Base-by-base conservation (phyloP, 2,113 vertebrate species). In the Megaleporinus macrocephalus region DNA sequence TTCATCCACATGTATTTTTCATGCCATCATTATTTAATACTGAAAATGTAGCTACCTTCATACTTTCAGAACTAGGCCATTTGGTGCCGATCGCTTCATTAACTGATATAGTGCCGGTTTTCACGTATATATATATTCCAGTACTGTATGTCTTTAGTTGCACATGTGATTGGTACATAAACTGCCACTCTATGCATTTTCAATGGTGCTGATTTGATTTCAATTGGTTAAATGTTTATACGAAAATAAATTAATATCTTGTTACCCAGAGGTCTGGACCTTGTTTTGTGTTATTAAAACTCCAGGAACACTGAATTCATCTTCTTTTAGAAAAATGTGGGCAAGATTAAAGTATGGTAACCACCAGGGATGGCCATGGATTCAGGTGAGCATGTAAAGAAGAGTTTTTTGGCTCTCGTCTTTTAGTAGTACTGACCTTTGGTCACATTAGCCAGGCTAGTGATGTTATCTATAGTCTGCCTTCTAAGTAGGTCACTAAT, bases 151-250 rank as follows among this genome's bases (percentile, higher is more conserved):
- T 90, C 90, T 89, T 85, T 91, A 92, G 89, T 93, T 93, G 92
- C 94, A 93, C 92, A 93, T 81, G 75, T 93, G 90, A 93, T 90
- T 92, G 90, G 88, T 90, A 90, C 88, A 85, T 94, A 92, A 91
- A 91, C 82, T 93, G 91, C 92, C 90, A 92, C 85, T 89, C 88
- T 86, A 85, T 89, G 91, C 92, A 87, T 78, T 70, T 70, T 92
- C 91, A 83, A 93, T 92, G 96, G 95, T 98, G 96, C 96, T 97
- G 91, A 94, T 94, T 88, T 84, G 57, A 89, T 88, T 94, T 89
- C 89, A 91, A 87, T 78, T 88, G 79, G 88, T 86, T 10, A 88
- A 89, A 91, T 91, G 82, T 88, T 73, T 83, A 59, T 92, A 71
- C 29, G 47, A 79, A 87, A 89, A 86, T 85, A 84, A 76, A 87